phyloP scores from a whole-genome alignment of 2,113 vertebrate genomes.

The Nothobranchius furzeri region DNA sequence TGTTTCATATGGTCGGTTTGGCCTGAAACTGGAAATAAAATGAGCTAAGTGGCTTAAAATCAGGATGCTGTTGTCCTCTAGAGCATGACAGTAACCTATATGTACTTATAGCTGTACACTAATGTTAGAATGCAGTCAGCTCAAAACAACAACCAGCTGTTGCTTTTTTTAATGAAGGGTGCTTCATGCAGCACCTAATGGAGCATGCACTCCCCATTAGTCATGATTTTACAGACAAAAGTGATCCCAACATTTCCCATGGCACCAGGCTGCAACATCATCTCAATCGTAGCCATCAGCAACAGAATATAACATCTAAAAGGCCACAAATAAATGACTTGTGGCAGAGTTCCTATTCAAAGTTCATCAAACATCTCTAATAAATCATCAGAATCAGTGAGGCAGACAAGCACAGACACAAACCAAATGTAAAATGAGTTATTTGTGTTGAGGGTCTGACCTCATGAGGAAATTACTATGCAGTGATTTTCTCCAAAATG shows the following conservation, averaged over 20 bases:
- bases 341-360: conserved; percentile 4
- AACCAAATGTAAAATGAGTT: conserved; percentile 23
- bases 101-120: no score
- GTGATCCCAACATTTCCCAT: conserved; percentile 7
- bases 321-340: conserved; percentile 2
- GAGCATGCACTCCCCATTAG: conserved; percentile 18
- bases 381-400: conserved; percentile 45
- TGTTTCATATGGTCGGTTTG: neutral
- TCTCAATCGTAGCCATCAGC: neutral
- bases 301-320: neutral
- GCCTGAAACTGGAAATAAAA: no score
- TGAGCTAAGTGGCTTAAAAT: neutral
- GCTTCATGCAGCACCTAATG: conserved; percentile 21
- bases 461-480: no score
- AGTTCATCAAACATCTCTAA: conserved; percentile 29
- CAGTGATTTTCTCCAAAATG: no score
- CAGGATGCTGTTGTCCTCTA: neutral
- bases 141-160: neutral
- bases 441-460: no score
- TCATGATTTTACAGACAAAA: conserved; percentile 12
- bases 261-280: neutral
- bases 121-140: no score
- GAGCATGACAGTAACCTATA: no score
- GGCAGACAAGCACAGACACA: conserved; percentile 26
- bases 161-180: neutral